These are phyloP conservation scores for Yponomeuta evonymella DNA, from an alignment of 2,888 invertebrate genomes.

Conservation along the genomic window DNA sequence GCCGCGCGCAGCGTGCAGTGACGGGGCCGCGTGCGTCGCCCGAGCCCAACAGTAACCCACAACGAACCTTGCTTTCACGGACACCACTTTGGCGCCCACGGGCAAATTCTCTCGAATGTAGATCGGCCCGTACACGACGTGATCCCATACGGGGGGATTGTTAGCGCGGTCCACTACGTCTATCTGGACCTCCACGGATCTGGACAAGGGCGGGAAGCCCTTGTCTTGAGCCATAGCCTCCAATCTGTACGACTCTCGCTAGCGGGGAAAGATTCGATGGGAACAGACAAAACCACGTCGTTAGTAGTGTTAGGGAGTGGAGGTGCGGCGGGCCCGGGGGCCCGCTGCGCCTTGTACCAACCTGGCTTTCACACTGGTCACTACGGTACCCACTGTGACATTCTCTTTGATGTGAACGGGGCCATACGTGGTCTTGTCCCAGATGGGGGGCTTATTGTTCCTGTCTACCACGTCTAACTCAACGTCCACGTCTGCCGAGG, in stretches of 20 bases:
- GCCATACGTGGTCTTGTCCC: constrained; percentile 96
- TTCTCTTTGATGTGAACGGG: constrained; percentile 99
- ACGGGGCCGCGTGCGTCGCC: constrained; percentile 80
- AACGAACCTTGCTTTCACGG: constrained; percentile 99
- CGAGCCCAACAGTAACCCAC: constrained; percentile 65
- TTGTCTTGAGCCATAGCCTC: constrained; percentile 99
- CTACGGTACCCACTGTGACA: constrained; percentile 99
- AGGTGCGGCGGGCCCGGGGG: constrained; percentile 68
- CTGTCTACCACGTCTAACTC: constrained; percentile 98
- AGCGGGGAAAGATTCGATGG: constrained; percentile 79
- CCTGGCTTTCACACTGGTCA: constrained; percentile 99
- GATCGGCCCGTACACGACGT: constrained; percentile 97
- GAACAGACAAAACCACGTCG: constrained; percentile 81
- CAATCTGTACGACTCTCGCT: constrained; percentile 98
- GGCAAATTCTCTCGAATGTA: constrained; percentile 98
- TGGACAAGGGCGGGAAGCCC: constrained; percentile 95
- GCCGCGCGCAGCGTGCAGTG: constrained; percentile 63
- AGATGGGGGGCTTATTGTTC: constrained; percentile 98
- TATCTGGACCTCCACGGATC: constrained; percentile 98
- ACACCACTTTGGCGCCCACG: constrained; percentile 98
- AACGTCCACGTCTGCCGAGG: constrained; percentile 97
- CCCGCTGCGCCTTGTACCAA: constrained; percentile 84
- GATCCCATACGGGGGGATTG: constrained; percentile 98
- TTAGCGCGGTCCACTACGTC: constrained; percentile 98
- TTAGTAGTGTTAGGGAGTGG: constrained; percentile 78